Base-by-base conservation (phyloP, 2,113 vertebrate genomes). In the Muscicapa adusta region DNA sequence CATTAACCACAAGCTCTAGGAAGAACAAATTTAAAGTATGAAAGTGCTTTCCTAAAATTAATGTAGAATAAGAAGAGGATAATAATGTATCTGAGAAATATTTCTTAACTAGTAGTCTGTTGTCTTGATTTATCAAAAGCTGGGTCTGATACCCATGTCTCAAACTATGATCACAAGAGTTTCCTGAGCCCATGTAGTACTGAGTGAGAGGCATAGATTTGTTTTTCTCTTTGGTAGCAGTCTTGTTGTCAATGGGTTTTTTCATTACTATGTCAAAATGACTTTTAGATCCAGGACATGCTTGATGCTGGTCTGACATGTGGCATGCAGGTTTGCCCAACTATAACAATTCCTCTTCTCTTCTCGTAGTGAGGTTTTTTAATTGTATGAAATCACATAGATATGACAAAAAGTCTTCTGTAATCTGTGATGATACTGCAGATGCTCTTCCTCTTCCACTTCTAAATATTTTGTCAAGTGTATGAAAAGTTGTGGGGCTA, bases 41-140 rank as follows among this genome's bases (percentile, higher is more conserved):
- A 23, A 71, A 84, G n/a, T 43, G n/a, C 36, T 73, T 86, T 66
- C 54, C 50, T 92, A 33, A 89, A 80, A 62, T 54, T 36, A 50
- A 50, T 50, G 29, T 75, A 19, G 61, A 75, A n/a, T 17, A 57
- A 54, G 26, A 43, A 15, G 26, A 8, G 10, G 31, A 8, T 47
- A 54, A 34, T 29, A 36, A 53, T 51, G 10, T 18, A n/a, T 18
- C 36, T 89, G 56, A 62, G 48, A 53, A 77, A 19, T 77, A 53
- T 5, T 60, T 78, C 13, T 80, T 82, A 67, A 31, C 8, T 34
- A 22, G 38, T 25, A 10, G 8, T 42, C 26, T 82, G 3, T 58
- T 57, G 29, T 61, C 28, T 60, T 77, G 24, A 25, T 58, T n/a
- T 20, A 63, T 28, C 29, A 67, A 53, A 86, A 73, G 17, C 24